A percentile compares a stretch with the other conserved stretches of the same genome.
These are phyloP conservation scores for Penaeus vannamei DNA, from an alignment of 1,140 invertebrate genomes.

Conservation along the genomic window DNA sequence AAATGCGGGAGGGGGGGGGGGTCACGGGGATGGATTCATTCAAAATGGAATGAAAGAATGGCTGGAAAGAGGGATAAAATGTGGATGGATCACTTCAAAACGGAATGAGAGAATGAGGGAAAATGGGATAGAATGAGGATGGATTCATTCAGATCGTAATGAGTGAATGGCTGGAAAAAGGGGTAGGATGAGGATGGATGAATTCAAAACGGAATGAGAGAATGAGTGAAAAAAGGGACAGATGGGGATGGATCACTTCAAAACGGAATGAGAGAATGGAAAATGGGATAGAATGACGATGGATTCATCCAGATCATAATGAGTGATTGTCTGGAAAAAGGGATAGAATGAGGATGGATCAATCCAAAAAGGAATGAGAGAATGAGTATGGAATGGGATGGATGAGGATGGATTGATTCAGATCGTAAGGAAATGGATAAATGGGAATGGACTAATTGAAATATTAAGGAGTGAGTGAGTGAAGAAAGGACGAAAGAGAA, in stretches of 20 bases:
- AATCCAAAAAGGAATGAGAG: neutral
- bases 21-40: neutral
- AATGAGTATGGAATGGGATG: neutral
- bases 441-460: no score
- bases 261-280: neutral
- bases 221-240: neutral
- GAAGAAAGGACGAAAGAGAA: neutral
- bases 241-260: neutral
- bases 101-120: conserved; percentile 16
- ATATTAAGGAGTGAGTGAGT: neutral
- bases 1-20: conserved; percentile 75
- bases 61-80: neutral
- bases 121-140: neutral
- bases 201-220: neutral
- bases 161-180: neutral
- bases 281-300: neutral
- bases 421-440: neutral
- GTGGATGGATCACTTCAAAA: no score
- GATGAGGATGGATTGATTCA: neutral
- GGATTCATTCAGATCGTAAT: neutral
- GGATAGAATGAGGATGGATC: neutral
- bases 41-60: neutral
- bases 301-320: neutral
- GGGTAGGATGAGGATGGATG: neutral
- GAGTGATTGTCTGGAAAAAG: neutral